phyloP scores from a whole-genome alignment of 2,113 vertebrate species.

The Lagopus leucura region DNA sequence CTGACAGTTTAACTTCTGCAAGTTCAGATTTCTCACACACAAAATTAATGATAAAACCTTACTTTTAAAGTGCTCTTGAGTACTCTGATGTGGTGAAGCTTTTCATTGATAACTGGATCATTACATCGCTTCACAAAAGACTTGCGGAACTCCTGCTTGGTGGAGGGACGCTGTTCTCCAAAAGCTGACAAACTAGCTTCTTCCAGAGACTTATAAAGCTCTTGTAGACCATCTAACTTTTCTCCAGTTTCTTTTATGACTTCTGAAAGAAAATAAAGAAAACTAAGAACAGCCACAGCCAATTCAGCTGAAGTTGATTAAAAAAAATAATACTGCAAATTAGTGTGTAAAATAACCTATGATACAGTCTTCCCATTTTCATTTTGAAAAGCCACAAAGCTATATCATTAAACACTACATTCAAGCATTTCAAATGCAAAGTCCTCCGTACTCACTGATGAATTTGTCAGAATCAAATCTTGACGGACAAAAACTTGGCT shows the following conservation, averaged over 20 bases:
- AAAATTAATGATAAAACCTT: conserved; percentile 16
- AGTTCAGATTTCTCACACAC: not conserved
- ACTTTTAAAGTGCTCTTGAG: conserved; percentile 94
- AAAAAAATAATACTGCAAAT: not conserved
- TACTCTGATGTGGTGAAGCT: conserved; percentile 88
- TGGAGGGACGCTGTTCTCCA: conserved; percentile 86
- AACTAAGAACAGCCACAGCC: not conserved
- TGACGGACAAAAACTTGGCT: not conserved
- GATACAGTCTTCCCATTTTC: not conserved
- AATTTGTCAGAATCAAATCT: not conserved
- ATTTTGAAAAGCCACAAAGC: not conserved
- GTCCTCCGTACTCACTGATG: not conserved
- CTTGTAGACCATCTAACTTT: conserved; percentile 81
- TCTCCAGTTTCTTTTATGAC: conserved; percentile 68
- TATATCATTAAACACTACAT: not conserved
- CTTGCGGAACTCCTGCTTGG: conserved; percentile 88
- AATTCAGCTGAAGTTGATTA: not conserved
- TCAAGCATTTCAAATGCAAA: not conserved
- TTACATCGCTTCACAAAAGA: conserved; percentile 86
- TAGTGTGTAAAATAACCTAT: not conserved
- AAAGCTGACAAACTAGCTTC: conserved; percentile 85
- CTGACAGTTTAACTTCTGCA: not conserved
- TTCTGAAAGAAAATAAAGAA: conserved; percentile 67
- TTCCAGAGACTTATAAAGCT: conserved; percentile 84
- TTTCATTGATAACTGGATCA: conserved; percentile 89